Base-by-base conservation (phyloP, 1,140 invertebrate genomes). In the Latrodectus geometricus region DNA sequence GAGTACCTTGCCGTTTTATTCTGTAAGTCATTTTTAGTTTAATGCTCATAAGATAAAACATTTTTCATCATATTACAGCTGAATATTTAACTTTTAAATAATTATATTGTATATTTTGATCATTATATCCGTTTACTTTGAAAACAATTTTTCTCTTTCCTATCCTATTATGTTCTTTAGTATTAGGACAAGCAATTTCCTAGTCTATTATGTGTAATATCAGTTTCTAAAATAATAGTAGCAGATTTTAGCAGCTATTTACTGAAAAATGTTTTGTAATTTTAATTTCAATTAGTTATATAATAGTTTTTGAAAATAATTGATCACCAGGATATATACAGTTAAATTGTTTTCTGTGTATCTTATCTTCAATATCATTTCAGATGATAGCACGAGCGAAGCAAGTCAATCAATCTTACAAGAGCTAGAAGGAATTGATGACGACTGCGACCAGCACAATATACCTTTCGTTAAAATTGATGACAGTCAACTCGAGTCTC, bases 401-500 rank as follows among this genome's bases (percentile, higher is more conserved):
- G 96, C 97, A 91, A 97, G 96, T 90, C 93, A 94, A 77, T 94
- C 95, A 88, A 95, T 98, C 88, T 92, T 98, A 0, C 94, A 94
- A 89, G 96, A 97, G 91, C 90, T 98, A 66, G 97, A 98, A 91
- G 97, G 97, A 89, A 97, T 98, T 89, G 96, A 97, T 89, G 96
- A 97, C 89, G 96, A 97, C 89, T 97, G 96, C 90, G 96, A 97
- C 91, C 95, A 96, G 50, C 78, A 88, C 90, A 96, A 96, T 75
- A 97, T 98, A 89, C 96, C 97, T 91, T 97, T 98, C 91, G 96
- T 98, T 5, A 97, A 97, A 92, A 97, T 97, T 88, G 90, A 90
- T 81, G 89, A 96, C 97, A 88, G 97, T 96, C 90, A 95, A 97
- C 91, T 97, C 94, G 89, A 96, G 96, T 72, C 96, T 97, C 72